Evolutionary conservation across 1,140 invertebrate genomes (phyloP), one percentile per base, ranked within the genome.

Genomic region (Dreissena rostriformis): DNA sequence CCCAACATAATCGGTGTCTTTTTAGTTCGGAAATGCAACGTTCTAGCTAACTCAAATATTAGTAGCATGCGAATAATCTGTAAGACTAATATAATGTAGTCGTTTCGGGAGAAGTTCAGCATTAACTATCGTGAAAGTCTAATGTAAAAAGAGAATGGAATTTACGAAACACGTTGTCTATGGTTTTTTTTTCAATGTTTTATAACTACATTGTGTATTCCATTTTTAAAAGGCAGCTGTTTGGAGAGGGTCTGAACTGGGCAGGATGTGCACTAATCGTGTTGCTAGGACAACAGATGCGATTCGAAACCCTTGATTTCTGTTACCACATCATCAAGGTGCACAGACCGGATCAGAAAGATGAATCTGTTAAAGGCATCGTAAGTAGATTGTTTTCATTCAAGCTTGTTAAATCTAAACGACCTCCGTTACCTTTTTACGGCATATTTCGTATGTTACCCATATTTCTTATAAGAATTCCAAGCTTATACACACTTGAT

Each of bases 231-330:
- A 98, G 97, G 92, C 97, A 99, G 94, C 94, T 99, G 84, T 99
- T 99, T 94, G 98, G 98, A 14, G 98, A 99, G 94, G 98, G 98
- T 14, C 95, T 99, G 0, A 98, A 99, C 93, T 99, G 98, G 98
- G 98, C 98, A 49, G 98, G 98, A 0, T 99, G 98, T 93, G 96
- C 97, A 28, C 98, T 99, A 95, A 98, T 99, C 76, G 96, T 97
- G n/a, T 94, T 99, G 19, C 94, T 99, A 61, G 97, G 97, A 0
- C 98, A 99, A 92, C 98, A 99, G 94, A 94, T 97, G 82, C 94
- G 98, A 73, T 99, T 99, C 94, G 98, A 99, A 93, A 98, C 98
- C 17, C 95, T 99, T 49, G 98, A 99, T 94, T 99, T 99, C 94
- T 98, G 98, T 93, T 99, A 99, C 94, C 98, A 99, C 92, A 97